Evolutionary conservation across 2,797 vertebrate species (phyloP).

Genomic region (Cyprinella venusta): DNA sequence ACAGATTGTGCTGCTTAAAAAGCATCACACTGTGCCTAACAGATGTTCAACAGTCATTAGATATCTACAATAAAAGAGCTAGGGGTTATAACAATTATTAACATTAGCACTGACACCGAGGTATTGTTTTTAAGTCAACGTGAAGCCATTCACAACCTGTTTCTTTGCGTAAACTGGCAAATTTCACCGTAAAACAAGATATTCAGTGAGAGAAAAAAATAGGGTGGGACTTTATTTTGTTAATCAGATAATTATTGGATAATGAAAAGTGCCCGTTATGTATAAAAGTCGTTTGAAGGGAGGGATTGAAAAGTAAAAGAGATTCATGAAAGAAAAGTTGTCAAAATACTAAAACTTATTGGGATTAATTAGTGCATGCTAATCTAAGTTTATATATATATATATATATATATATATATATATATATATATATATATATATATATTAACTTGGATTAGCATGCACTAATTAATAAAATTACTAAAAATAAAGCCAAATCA

Average conservation of each 20-base stretch:
- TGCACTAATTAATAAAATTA: no score
- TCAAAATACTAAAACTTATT: no score
- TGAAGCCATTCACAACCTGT: neutral
- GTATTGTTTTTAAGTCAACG: neutral
- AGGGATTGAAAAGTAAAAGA: neutral
- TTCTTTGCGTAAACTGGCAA: neutral
- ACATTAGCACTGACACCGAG: neutral
- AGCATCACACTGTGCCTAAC: slow-evolving; percentile 51
- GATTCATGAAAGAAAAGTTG: neutral
- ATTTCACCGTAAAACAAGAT: slow-evolving; percentile 3
- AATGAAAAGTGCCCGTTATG: neutral
- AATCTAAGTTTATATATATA: no score
- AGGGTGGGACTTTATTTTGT: neutral
- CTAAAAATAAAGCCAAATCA: no score
- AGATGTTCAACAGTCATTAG: slow-evolving; percentile 36
- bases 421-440: no score
- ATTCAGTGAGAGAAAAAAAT: no score
- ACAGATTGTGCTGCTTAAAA: slow-evolving; percentile 39
- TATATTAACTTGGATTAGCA: no score
- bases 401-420: no score
- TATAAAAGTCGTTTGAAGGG: neutral
- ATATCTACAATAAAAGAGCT: slow-evolving; percentile 22
- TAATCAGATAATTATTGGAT: neutral
- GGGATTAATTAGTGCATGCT: no score
- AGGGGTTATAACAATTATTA: slow-evolving; percentile 42